Percentiles rank a stretch among this genome's conserved stretches.
These are phyloP conservation scores for Drosophila tripunctata DNA, from an alignment of 2,888 invertebrate species.

Conservation along the genomic window DNA sequence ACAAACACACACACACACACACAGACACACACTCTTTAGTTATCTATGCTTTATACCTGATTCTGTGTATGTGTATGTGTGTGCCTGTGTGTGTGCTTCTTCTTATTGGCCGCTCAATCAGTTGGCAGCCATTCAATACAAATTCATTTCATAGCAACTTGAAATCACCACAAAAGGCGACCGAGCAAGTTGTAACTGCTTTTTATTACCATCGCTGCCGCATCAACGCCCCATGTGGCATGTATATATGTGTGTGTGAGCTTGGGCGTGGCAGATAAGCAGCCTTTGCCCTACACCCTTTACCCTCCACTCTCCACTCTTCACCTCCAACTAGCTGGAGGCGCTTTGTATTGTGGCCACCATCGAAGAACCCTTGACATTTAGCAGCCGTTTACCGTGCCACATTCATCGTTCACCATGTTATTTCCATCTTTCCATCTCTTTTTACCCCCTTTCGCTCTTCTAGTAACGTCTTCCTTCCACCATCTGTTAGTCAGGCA, in stretches of 20 bases:
- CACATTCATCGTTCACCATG: slow-evolving; percentile 3
- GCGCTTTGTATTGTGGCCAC: slow-evolving; percentile 44
- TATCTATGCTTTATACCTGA: slow-evolving; percentile 1
- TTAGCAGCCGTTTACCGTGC: slow-evolving; percentile 49
- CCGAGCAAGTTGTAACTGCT: slow-evolving; percentile 59
- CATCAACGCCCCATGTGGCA: slow-evolving; percentile 38
- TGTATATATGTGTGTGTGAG: slow-evolving; percentile 8
- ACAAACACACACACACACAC: background rate
- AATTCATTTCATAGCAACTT: slow-evolving; percentile 65
- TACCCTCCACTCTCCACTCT: background rate
- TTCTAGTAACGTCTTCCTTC: background rate
- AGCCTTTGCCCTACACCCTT: slow-evolving; percentile 1
- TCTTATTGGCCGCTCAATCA: slow-evolving; percentile 41
- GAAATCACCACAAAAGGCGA: slow-evolving; percentile 56
- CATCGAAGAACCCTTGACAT: slow-evolving; percentile 52
- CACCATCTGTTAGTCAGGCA: slow-evolving; percentile 50
- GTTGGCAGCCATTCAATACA: slow-evolving; percentile 59
- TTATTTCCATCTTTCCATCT: background rate
- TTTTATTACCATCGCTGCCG: slow-evolving; percentile 65
- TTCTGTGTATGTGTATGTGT: background rate
- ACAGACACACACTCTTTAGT: background rate
- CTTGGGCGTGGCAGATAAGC: slow-evolving; percentile 54
- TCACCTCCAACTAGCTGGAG: slow-evolving; percentile 11
- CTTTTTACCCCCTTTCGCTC: background rate
- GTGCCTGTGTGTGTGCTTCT: slow-evolving; percentile 6